These are phyloP conservation scores for Myotis pilosus DNA, from an alignment of 2,797 vertebrate species.

Conservation along the genomic window DNA sequence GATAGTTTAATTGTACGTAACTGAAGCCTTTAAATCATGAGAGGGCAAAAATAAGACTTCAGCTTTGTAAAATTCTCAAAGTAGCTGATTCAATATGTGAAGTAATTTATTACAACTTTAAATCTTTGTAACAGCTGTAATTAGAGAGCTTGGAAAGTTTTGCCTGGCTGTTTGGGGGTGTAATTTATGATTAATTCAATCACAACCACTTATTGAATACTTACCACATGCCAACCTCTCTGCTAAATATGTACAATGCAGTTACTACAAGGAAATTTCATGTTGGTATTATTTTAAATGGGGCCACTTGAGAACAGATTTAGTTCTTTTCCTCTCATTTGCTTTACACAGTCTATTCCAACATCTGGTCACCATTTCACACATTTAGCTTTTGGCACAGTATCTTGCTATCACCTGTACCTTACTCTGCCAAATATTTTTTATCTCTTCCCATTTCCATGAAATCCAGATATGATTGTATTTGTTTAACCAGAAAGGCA, in stretches of 20 bases:
- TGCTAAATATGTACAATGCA: not conserved
- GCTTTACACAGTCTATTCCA: constrained; percentile 5
- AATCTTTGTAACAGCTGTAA: constrained; percentile 31
- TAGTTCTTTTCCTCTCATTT: not conserved
- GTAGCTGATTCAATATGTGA: constrained; percentile 12
- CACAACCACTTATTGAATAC: not conserved
- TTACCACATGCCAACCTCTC: constrained; percentile 4
- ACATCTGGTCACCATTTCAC: constrained; percentile 28
- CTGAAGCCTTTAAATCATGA: not conserved
- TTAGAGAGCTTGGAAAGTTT: not conserved
- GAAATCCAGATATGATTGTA: not conserved
- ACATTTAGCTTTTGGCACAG: not conserved
- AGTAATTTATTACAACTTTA: constrained; percentile 27
- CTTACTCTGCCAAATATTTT: constrained; percentile 27
- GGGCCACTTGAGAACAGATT: constrained; percentile 31
- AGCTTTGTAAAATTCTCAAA: not conserved
- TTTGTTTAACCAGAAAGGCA: not conserved
- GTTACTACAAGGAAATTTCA: not conserved
- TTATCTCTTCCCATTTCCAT: constrained; percentile 4
- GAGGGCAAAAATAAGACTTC: constrained; percentile 1
- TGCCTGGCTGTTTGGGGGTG: not conserved
- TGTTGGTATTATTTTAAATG: constrained; percentile 19
- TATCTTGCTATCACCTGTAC: constrained; percentile 22
- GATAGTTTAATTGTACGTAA: not conserved
- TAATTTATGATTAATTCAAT: constrained; percentile 31